Conservation (phyloP, 2,888 invertebrate genomes). For the Philonicus albiceps region DNA sequence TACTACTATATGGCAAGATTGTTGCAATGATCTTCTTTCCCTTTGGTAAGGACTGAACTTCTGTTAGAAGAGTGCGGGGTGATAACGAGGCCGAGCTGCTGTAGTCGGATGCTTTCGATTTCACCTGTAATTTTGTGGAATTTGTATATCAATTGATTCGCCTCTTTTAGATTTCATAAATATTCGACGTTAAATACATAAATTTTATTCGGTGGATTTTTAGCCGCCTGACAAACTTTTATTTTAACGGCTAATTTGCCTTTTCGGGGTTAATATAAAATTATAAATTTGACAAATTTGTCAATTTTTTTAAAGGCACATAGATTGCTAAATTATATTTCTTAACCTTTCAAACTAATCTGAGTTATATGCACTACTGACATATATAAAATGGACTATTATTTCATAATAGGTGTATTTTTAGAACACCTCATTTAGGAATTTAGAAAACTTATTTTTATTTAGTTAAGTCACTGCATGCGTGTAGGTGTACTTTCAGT, state of each 20-base stretch:
- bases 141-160: neutral
- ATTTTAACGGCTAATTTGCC: neutral
- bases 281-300: neutral
- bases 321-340: neutral
- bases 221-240: neutral
- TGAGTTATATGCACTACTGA: neutral
- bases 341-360: neutral
- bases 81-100: conserved; percentile 53
- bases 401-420: no score
- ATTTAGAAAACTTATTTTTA: no score
- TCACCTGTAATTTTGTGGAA: conserved; percentile 52
- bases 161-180: neutral
- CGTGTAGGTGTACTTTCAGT: no score
- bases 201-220: neutral
- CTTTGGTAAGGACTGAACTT: conserved; percentile 12
- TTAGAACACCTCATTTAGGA: no score
- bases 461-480: no score
- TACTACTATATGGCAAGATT: conserved; percentile 69
- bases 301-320: neutral
- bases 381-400: no score
- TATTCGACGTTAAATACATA: neutral
- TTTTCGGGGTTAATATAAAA: neutral
- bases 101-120: conserved; percentile 56
- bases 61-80: conserved; percentile 47
- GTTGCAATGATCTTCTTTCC: conserved; percentile 70